phyloP scores from a whole-genome alignment of 2,888 invertebrate genomes.

The Cheilosia variabilis region DNA sequence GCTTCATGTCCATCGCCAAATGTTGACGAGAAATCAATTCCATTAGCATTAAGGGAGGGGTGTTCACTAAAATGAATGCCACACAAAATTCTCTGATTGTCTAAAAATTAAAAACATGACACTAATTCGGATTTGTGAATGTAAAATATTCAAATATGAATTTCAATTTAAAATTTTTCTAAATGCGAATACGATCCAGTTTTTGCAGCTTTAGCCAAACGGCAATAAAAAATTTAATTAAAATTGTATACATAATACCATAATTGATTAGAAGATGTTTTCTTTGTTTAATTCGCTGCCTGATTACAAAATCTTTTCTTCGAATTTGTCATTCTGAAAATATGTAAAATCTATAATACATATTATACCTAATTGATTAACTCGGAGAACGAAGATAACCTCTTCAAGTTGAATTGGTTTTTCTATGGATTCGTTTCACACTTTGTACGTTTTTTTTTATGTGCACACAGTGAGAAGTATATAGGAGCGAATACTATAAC shows the following conservation, averaged over 20 bases:
- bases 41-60: neutral
- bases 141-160: constrained; percentile 7
- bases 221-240: neutral
- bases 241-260: constrained; percentile 18
- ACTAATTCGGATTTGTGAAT: constrained; percentile 27
- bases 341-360: constrained; percentile 5
- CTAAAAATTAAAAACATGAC: constrained; percentile 13
- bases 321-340: constrained; percentile 47
- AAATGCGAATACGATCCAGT: constrained; percentile 4
- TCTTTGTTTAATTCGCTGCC: constrained; percentile 24
- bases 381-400: constrained; percentile 22
- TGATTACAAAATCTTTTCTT: constrained; percentile 44
- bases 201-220: neutral
- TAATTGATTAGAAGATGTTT: constrained; percentile 49
- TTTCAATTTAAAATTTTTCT: constrained; percentile 14
- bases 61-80: constrained; percentile 4
- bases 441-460: too few relatives aligned
- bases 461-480: too few relatives aligned
- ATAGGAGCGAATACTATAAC: too few relatives aligned
- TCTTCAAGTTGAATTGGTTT: neutral
- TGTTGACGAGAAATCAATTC: constrained; percentile 23
- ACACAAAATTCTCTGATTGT: neutral
- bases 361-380: constrained; percentile 37
- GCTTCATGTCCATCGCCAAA: neutral
- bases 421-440: neutral